These are phyloP conservation scores for Myrmecobius fasciatus DNA, from an alignment of 2,113 vertebrate species.

Conservation along the genomic window DNA sequence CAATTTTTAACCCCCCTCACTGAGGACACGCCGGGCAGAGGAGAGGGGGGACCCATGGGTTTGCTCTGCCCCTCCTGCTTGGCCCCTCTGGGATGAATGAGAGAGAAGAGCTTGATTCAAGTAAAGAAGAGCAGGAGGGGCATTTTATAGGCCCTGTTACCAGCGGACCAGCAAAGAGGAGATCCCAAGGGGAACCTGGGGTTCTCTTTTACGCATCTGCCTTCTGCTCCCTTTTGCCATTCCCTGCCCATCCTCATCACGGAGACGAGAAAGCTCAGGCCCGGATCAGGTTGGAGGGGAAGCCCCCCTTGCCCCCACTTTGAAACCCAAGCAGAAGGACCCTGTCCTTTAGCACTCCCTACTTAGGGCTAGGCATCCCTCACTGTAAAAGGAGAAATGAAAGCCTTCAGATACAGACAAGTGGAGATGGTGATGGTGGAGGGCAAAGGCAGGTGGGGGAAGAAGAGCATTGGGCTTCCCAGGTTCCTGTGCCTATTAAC, in stretches of 20 bases:
- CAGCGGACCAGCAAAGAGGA: not conserved
- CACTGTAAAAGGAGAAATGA: too few species aligned
- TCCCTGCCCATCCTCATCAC: too few species aligned
- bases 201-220: too few species aligned
- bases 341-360: not conserved
- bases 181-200: too few species aligned
- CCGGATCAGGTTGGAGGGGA: not conserved
- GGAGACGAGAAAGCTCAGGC: not conserved
- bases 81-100: not conserved
- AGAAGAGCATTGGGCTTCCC: not conserved
- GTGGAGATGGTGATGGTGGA: not conserved
- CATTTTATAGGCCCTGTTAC: not conserved
- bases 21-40: not conserved
- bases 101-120: not conserved
- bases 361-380: not conserved
- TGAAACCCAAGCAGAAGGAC: not conserved
- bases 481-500: not conserved
- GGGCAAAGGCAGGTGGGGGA: not conserved
- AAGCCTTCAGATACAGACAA: not conserved
- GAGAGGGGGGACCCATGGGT: not conserved
- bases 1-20: not conserved
- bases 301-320: not conserved
- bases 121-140: not conserved
- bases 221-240: not conserved
- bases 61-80: not conserved